Base-by-base conservation (phyloP, 2,888 invertebrate genomes). In the Plemyria rubiginata region DNA sequence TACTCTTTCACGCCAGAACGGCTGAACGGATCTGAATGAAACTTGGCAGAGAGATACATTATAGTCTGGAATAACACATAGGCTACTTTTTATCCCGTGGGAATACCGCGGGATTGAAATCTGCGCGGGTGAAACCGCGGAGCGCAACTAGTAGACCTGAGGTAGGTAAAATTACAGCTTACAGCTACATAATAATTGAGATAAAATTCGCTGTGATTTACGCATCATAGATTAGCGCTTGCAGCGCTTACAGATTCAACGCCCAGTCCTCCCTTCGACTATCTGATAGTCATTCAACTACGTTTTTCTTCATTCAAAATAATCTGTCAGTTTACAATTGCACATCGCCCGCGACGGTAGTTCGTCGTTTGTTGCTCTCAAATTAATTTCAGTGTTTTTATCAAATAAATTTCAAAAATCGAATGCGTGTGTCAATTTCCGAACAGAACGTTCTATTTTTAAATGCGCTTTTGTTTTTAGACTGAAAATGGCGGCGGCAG, bases 271-370 rank as follows among this genome's bases (percentile, higher is more conserved):
- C 87, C 88, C 89, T 82, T 82, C 79, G 77, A 81, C 87, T 87
- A 88, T 87, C 82, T 86, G 87, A 87, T 84, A 85, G 79, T 87
- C 88, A 87, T 88, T 88, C 84, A 84, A 50, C 46, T 74, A 49
- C 52, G 46, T 22, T 40, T 32, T 48, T 46, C 77, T 84, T 74
- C 85, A 84, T 86, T 85, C 86, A 86, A 83, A n/a, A 77, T 71
- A 72, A 67, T 72, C 69, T 65, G 62, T 64, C 66, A 81, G 84
- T 84, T 67, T 75, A 72, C 72, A 75, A 74, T 54, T 66, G 69
- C 28, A 22, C 60, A 28, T 40, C 50, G 46, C 0, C 6, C 50
- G 65, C 2, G 52, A 8, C 13, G 49, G 60, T 62, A 59, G 66
- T 48, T 32, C 40, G 57, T 54, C 58, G 11, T 54, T 40, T 57